Evolutionary conservation across 1,140 invertebrate species (phyloP).

Genomic region (Trypoxylus dichotomus): DNA sequence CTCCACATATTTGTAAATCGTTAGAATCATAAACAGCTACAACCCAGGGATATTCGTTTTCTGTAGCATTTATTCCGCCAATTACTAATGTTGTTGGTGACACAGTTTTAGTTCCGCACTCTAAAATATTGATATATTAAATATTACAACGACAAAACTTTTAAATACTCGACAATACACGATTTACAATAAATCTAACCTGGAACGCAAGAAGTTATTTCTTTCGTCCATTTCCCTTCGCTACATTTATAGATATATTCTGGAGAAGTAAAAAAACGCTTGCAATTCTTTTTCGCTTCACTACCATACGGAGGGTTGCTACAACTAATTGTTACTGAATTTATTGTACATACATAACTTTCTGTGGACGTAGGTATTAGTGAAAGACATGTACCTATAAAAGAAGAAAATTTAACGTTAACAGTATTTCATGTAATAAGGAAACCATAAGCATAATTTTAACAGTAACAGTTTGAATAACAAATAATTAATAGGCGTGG

Average conservation of each 20-base stretch:
- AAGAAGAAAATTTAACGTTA: too few relatives aligned
- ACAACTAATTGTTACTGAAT: background rate
- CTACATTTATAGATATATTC: background rate
- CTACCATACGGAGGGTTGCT: background rate
- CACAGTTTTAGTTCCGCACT: background rate
- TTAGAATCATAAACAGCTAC: constrained; percentile 55
- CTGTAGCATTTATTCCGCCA: constrained; percentile 46
- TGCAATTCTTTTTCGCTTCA: background rate
- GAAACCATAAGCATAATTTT: too few relatives aligned
- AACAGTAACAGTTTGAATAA: too few relatives aligned
- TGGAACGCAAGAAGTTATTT: background rate
- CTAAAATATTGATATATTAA: background rate
- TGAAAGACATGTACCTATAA: background rate
- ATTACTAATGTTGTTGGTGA: background rate
- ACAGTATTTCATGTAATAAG: too few relatives aligned
- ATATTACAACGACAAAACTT: too few relatives aligned
- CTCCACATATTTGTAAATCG: constrained; percentile 25
- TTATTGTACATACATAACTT: background rate
- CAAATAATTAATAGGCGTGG: too few relatives aligned
- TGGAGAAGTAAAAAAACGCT: background rate
- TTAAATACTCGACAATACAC: too few relatives aligned
- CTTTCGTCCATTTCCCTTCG: background rate
- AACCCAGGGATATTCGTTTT: constrained; percentile 59
- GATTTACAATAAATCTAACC: background rate
- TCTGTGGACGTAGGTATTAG: background rate